Evolutionary conservation across 2,113 vertebrate genomes (phyloP).

Genomic region (Prochilodus magdalenae): DNA sequence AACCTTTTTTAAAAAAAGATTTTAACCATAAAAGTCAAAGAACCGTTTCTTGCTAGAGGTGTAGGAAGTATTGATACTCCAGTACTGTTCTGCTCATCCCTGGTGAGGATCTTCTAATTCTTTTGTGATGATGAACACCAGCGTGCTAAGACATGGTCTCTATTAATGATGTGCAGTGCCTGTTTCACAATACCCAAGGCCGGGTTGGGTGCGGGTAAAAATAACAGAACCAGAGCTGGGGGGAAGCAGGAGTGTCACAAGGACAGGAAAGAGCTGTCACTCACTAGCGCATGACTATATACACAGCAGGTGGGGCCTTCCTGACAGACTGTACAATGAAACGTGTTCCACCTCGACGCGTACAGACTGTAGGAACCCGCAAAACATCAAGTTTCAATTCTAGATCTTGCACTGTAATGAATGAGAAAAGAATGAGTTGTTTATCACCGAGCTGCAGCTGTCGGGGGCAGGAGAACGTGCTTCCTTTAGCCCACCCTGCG

Average conservation of each 20-base stretch:
- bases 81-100: neutral
- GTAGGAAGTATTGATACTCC: neutral
- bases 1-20: no score
- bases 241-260: conserved; percentile 16
- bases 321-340: conserved; percentile 6
- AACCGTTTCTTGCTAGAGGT: no score
- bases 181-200: conserved; percentile 21
- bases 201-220: conserved; percentile 20
- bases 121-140: neutral
- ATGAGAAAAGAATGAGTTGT: conserved; percentile 11
- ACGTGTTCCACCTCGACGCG: neutral
- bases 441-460: conserved; percentile 24
- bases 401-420: neutral
- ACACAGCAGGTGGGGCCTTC: conserved; percentile 31
- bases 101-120: neutral
- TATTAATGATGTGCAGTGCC: conserved; percentile 61
- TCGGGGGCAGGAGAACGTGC: neutral
- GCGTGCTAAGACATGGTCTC: conserved; percentile 34
- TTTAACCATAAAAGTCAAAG: no score
- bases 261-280: conserved; percentile 26
- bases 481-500: conserved; percentile 14
- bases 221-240: conserved; percentile 18
- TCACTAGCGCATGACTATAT: conserved; percentile 11
- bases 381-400: neutral
- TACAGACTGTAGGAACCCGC: neutral